Base-by-base conservation (phyloP, 2,888 invertebrate genomes). In the Drosophila lutescens region DNA sequence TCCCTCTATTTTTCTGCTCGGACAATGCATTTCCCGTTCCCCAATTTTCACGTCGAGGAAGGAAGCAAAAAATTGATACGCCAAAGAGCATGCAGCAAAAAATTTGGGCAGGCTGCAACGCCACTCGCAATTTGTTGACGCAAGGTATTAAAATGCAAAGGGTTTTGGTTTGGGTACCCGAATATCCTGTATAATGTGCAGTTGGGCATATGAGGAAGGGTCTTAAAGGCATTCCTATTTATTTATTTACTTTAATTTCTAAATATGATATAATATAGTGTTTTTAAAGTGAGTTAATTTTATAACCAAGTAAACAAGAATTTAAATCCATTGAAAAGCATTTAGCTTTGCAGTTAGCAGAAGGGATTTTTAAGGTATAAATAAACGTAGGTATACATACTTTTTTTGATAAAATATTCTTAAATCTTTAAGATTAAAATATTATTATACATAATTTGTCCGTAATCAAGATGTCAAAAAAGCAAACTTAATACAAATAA, bases 81-180 rank as follows among this genome's bases (percentile, higher is more conserved):
- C 60, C 76, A 61, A 81, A 81, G 77, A 84, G 74, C 75, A 68
- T 68, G 74, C 74, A 70, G 59, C 49, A 68, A 61, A 71, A 76
- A 61, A 77, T 79, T 79, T 63, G 51, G 69, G 17, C 73, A 76
- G 76, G 79, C 77, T 75, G 76, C 71, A 77, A 66, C 77, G 74
- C 66, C 76, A 80, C 76, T 47, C 76, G 80, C 81, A 87, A 86
- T 85, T 85, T 90, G 89, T 90, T 90, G 89, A 90, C 89, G 78
- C 80, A 88, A 89, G 78, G 87, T 81, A 90, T 89, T 87, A 87
- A 74, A 81, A 63, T 41, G 30, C 36, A 30, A 36, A 26, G 6
- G 5, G 26, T 4, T 26, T 26, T 15, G 40, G 17, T 38, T 30
- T 17, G 59, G 43, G 63, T 13, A 23, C 0, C 17, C 32, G 1